Evolutionary conservation across 2,113 vertebrate species (phyloP).

Genomic region (Piaya cayana): DNA sequence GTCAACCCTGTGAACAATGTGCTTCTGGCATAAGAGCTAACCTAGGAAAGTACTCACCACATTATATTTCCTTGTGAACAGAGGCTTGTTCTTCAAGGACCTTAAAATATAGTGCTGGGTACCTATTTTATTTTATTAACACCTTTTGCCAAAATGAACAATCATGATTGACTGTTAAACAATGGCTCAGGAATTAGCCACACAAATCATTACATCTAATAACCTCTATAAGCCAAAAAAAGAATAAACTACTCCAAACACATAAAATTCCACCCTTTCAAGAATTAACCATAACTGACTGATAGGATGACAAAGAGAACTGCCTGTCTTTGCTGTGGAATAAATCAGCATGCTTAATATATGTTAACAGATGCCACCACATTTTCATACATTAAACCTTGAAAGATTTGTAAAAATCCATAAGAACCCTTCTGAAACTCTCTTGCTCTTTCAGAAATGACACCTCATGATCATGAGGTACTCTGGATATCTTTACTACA

Average conservation of each 20-base stretch:
- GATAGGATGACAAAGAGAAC: background rate
- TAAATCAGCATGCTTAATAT: background rate
- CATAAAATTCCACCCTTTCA: background rate
- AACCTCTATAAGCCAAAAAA: background rate
- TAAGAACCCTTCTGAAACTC: background rate
- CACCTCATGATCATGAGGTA: background rate
- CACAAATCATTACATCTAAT: background rate
- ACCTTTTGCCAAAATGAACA: background rate
- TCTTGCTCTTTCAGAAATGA: background rate
- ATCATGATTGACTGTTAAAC: background rate
- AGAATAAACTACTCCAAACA: background rate
- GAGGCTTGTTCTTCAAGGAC: background rate
- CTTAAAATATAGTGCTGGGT: background rate
- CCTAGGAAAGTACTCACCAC: background rate
- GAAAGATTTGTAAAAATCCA: accelerated
- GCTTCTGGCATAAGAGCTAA: background rate
- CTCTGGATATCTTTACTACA: background rate
- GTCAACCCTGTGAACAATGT: background rate
- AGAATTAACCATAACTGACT: background rate
- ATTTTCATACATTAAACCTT: background rate
- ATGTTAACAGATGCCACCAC: background rate
- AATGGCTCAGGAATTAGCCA: background rate
- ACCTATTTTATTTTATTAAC: background rate
- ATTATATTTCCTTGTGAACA: background rate
- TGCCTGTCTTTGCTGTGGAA: background rate